Evolutionary conservation across 2,113 vertebrate genomes (phyloP), one percentile per base, ranked within the genome.

Genomic region (Phyllopteryx taeniolatus): DNA sequence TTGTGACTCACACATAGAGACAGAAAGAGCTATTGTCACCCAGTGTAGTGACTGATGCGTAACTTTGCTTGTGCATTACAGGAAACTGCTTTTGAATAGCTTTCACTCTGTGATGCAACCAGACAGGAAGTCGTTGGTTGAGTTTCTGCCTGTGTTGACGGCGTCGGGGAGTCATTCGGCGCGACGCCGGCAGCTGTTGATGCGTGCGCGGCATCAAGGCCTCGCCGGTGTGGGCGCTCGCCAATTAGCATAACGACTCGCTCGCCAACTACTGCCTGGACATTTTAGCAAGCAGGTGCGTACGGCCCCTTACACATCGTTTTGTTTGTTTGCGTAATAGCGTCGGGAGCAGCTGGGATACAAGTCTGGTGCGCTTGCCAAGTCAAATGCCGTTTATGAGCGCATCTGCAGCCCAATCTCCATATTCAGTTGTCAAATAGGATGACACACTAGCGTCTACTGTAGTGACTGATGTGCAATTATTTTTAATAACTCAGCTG

Each of bases 331-430:
- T 66, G 63, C 13, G 20, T 44, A 46, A 44, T 9, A 9, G 20
- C 11, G n/a, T 66, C 84, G 85, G 82, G 81, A 91, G 84, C 89
- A 89, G 88, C 88, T 91, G 89, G 71, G 81, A 68, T 83, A 86
- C 85, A 79, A 79, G 81, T 71, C 86, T 71, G 31, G 79, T 78
- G 72, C 5, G 73, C 82, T 46, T 84, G 88, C 86, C 88, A 88
- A 86, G 68, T 85, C 82, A 78, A 79, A 83, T 85, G 77, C 81
- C 78, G 81, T 86, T 86, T 86, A 91, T 84, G 79, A 82, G 81
- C 87, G 86, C 86, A 91, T 91, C 89, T 91, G 88, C 87, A 87
- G 80, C 79, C 56, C 68, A 79, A 88, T 87, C 86, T 83, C 85
- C 85, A 89, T 89, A 89, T 90, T 89, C n/a, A 56, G 87, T 88